Conservation (phyloP, 2,888 invertebrate genomes). For the Argynnis bischoffii region DNA sequence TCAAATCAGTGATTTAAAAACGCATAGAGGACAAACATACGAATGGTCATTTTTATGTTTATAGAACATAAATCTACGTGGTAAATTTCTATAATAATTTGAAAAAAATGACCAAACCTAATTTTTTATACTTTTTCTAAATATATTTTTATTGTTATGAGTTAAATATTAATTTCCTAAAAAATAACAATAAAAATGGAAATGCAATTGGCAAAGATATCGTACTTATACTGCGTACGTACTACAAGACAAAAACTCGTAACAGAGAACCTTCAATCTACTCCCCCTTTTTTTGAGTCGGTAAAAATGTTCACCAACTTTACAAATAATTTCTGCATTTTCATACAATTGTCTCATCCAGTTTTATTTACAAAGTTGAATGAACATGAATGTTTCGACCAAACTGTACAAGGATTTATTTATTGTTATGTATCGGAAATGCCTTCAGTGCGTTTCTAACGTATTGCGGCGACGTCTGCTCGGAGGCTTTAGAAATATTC, state of each 20-base stretch:
- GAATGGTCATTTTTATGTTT: too few relatives aligned
- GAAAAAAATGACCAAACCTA: too few relatives aligned
- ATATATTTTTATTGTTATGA: too few relatives aligned
- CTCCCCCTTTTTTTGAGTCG: neutral
- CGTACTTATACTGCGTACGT: too few relatives aligned
- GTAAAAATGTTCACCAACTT: neutral
- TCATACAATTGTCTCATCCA: constrained; percentile 13
- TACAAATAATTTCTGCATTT: neutral
- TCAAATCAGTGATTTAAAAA: too few relatives aligned
- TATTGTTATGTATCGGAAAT: constrained; percentile 68
- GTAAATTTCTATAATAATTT: too few relatives aligned
- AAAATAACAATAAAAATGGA: too few relatives aligned
- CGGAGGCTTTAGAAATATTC: constrained; percentile 11
- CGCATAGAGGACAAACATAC: too few relatives aligned
- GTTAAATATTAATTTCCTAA: too few relatives aligned
- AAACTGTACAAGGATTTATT: constrained; percentile 49
- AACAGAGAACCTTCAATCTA: neutral
- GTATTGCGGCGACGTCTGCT: constrained; percentile 50
- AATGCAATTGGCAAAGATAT: too few relatives aligned
- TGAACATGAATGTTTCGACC: constrained; percentile 25
- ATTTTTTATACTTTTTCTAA: too few relatives aligned
- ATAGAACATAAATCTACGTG: too few relatives aligned
- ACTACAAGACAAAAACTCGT: neutral
- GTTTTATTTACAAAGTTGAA: neutral
- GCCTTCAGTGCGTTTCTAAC: constrained; percentile 55